Conservation (phyloP, 2,797 vertebrate genomes). For the Sternotherus odoratus region DNA sequence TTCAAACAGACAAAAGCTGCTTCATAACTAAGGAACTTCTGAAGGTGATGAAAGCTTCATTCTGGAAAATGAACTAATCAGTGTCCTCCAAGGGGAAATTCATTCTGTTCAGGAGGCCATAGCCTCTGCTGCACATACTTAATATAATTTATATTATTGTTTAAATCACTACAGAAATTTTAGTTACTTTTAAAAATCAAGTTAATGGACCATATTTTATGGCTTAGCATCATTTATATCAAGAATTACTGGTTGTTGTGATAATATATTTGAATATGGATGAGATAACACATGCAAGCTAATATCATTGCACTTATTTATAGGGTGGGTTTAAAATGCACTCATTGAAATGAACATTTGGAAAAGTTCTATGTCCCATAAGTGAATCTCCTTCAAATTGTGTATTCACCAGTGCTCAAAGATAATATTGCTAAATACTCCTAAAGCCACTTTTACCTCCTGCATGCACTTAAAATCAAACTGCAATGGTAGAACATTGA, state of each 20-base stretch:
- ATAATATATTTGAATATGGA: slow-evolving; percentile 66
- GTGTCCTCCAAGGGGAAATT: slow-evolving; percentile 74
- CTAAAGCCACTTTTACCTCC: neutral
- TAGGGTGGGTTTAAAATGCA: slow-evolving; percentile 30
- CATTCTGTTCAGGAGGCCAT: slow-evolving; percentile 72
- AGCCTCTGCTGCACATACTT: slow-evolving; percentile 73
- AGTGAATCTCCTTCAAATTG: neutral
- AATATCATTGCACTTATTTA: slow-evolving; percentile 62
- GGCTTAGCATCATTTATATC: slow-evolving; percentile 76
- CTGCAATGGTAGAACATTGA: neutral
- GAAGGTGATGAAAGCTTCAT: slow-evolving; percentile 77
- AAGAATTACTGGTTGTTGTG: slow-evolving; percentile 72
- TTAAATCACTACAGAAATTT: slow-evolving; percentile 78
- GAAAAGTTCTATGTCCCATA: neutral
- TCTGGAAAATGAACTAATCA: slow-evolving; percentile 79
- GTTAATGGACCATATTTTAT: slow-evolving; percentile 79
- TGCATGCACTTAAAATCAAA: neutral
- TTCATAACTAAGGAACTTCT: slow-evolving; percentile 71
- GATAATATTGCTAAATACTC: neutral
- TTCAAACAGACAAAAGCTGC: slow-evolving; percentile 64
- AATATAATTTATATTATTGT: slow-evolving; percentile 80
- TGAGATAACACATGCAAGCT: slow-evolving; percentile 69
- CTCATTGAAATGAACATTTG: slow-evolving; percentile 30
- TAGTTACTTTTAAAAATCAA: slow-evolving; percentile 78
- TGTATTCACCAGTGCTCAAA: neutral